Evolutionary conservation across 2,888 invertebrate species (phyloP), one percentile per base, ranked within the genome.

Genomic region (Diaprepes abbreviatus): DNA sequence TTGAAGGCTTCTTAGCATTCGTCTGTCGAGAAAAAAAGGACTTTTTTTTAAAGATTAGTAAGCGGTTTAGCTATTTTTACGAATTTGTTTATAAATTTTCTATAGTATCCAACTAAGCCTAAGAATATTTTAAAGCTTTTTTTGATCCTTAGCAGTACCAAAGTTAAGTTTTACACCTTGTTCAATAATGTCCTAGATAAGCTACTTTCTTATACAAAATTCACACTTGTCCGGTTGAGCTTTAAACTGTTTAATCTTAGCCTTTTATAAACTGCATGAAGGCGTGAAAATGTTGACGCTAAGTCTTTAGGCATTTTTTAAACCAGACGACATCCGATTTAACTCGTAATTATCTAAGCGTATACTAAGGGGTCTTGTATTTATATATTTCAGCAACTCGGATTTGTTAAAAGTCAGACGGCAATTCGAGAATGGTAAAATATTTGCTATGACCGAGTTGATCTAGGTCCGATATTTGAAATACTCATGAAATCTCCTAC

Each of bases 101-200:
- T 2, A 12, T 65, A 75, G 62, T 75, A 74, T 16, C 74, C 72
- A 16, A 64, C 66, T 48, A 75, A 62, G 28, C 76, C 76, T 19
- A 77, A 43, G 40, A 76, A 76, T 7, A 48, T 72, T 74, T 73
- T 3, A n/a, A 76, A 73, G n/a, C 76, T 73, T 72, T 74, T n/a
- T 75, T 17, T 28, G 36, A 33, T 36, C 69, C 38, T 66, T 59
- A 1, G 71, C 71, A 28, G 38, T 16, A 14, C 72, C 69, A 45
- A 66, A 76, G 35, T 74, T 58, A 9, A 74, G 74, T 74, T 70
- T 63, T 2, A 76, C 69, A 7, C 74, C n/a, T n/a, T n/a, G n/a
- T n/a, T n/a, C n/a, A n/a, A n/a, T n/a, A n/a, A 72, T 74, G 74
- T 6, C 73, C 73, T n/a, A 75, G 48, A 50, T 73, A 74, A 28